Conservation (phyloP, 1,140 invertebrate genomes). For the Apis cerana region DNA sequence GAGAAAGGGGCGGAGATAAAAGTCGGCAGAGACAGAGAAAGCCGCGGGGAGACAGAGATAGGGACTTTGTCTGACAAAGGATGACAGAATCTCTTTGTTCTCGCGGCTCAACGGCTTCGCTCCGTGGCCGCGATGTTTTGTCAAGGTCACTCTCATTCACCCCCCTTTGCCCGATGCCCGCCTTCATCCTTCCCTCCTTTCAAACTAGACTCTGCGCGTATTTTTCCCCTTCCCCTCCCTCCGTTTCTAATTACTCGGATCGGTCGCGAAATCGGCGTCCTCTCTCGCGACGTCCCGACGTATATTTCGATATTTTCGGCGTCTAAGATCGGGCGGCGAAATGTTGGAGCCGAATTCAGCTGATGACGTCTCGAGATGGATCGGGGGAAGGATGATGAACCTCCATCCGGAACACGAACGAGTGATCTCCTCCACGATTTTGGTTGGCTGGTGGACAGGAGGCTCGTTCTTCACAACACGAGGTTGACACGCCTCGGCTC, state of each 20-base stretch:
- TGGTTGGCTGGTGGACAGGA: not conserved
- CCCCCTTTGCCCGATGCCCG: conserved; percentile 45
- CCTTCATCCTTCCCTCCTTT: conserved; percentile 43
- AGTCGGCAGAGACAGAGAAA: conserved; percentile 43
- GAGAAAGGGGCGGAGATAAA: conserved; percentile 61
- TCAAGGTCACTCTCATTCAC: conserved; percentile 72
- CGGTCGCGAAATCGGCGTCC: too few relatives aligned
- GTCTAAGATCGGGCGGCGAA: too few relatives aligned
- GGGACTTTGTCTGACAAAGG: conserved; percentile 69
- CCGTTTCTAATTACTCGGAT: too few relatives aligned
- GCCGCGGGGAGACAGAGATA: conserved; percentile 49
- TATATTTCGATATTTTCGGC: too few relatives aligned
- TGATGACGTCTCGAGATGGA: too few relatives aligned
- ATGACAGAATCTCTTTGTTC: conserved; percentile 73
- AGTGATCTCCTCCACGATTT: too few relatives aligned
- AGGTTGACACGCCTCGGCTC: not conserved
- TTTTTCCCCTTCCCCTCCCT: too few relatives aligned
- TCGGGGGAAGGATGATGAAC: too few relatives aligned
- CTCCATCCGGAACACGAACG: too few relatives aligned
- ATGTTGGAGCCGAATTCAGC: too few relatives aligned
- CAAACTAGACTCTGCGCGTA: conserved; percentile 6
- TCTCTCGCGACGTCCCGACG: too few relatives aligned
- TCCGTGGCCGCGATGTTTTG: conserved; percentile 71
- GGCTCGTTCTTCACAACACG: not conserved
- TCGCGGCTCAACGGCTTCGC: conserved; percentile 70